Conservation (phyloP, 1,140 invertebrate species). For the Thrips palmi region DNA sequence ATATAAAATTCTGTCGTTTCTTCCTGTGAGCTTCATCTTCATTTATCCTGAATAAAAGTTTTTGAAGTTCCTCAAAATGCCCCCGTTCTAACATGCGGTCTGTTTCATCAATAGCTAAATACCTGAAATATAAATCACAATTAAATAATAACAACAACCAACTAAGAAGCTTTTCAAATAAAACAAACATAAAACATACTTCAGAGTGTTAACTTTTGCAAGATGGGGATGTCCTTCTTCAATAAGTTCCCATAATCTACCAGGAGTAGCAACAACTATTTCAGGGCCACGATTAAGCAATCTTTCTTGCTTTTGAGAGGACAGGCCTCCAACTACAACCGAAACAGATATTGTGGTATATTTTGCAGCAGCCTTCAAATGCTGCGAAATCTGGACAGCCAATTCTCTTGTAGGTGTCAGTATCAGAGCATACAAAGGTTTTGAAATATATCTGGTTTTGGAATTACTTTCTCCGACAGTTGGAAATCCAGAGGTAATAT, state of each 20-base stretch:
- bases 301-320: slow-evolving; percentile 77
- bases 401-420: slow-evolving; percentile 90
- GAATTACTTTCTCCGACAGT: not conserved
- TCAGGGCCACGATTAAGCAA: slow-evolving; percentile 62
- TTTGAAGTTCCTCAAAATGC: slow-evolving; percentile 84
- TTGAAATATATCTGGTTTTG: no score
- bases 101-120: slow-evolving; percentile 92
- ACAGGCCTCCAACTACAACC: slow-evolving; percentile 76
- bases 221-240: slow-evolving; percentile 58
- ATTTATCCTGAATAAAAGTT: slow-evolving; percentile 67
- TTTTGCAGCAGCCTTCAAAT: slow-evolving; percentile 61
- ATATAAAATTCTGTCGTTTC: slow-evolving; percentile 82
- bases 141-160: no score
- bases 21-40: slow-evolving; percentile 33
- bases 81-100: slow-evolving; percentile 95
- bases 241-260: slow-evolving; percentile 85
- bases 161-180: not conserved
- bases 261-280: slow-evolving; percentile 90
- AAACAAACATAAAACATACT: slow-evolving; percentile 23
- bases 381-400: slow-evolving; percentile 81
- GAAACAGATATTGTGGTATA: slow-evolving; percentile 58
- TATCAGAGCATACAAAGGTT: slow-evolving; percentile 69
- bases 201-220: slow-evolving; percentile 44
- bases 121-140: slow-evolving; percentile 27
- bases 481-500: slow-evolving; percentile 25